Base-by-base conservation (phyloP, 1,140 invertebrate genomes). In the Ceratoteleas bidentatus region DNA sequence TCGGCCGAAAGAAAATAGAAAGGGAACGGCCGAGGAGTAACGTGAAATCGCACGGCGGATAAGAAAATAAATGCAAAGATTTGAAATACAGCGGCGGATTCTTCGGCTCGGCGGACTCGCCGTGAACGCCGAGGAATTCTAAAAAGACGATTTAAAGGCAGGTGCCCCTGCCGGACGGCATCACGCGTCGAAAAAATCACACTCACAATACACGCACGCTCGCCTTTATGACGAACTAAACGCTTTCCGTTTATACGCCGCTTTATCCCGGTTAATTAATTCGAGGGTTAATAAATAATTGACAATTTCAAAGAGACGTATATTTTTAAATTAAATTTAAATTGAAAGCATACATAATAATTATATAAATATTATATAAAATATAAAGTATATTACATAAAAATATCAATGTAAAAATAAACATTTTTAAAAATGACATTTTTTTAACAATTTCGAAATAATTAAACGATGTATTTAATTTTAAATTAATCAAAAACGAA, bases 141-240 rank as follows among this genome's bases (percentile, higher is more conserved):
- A 72, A 81, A 75, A 81, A 81, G 61, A 81, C 72, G 70, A 81
- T 81, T 70, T 58, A 52, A 75, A 69, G 62, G 77, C 77, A 74
- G 64, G 69, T 80, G 68, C 77, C 78, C 77, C 78, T 40, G 78
- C 40, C 45, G 69, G 47, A 68, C 52, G 76, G 69, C 47, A 53
- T 47, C 60, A 36, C 54, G 68, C 52, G 58, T 54, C 58, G 6
- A 64, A 68, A 73, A 69, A 80, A 69, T 43, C 2, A 11, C 33
- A 53, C 43, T 14, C 43, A 60, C 50, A 61, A 56, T 56, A 14
- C 60, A 56, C 60, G 16, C 38, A 32, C 52, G 52, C 33, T 74
- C 60, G 52, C 43, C 32, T 81, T 81, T 75, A 64, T 69, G 65
- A 60, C 64, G 33, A 73, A 54, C 54, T 33, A 65, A 69, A 58